Evolutionary conservation across 64 coral and sea anemone species (phyloP), one percentile per base, ranked within the genome.

Genomic region (Stichodactyla mertensii): DNA sequence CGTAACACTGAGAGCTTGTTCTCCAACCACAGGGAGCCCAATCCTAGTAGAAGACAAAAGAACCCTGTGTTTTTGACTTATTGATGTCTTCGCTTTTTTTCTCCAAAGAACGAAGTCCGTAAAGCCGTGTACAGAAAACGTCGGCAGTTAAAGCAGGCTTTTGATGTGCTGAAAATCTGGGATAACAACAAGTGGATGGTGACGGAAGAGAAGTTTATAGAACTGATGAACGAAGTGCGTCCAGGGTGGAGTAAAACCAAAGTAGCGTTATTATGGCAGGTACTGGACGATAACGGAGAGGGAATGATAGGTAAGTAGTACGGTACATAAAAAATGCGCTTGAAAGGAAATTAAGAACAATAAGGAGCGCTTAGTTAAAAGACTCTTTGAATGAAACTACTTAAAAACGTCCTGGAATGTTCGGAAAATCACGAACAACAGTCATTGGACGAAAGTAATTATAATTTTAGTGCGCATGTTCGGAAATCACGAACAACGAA

Each of bases 121-220:
- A 91, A 89, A 57, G 90, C 92, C 82, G 95, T 94, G 20, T 98
- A 92, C 80, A 86, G 92, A 61, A 98, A 93, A 66, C 87, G 95
- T 54, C 83, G 92, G 52, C 95, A 98, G 58, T 85, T 98, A 57
- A 98, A 92, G 70, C 66, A 89, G 10, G 95, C 95, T 7, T 98
- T 93, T 93, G 92, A 98, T 52, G 89, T 98, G 15, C 86, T 98
- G 51, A 91, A 91, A 86, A 87, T 93, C 55, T 89, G 89, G 87
- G 67, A 80, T 55, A 27, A 97, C 13, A 66, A 66, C 62, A 91
- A 78, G 84, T 91, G 89, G 92, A 87, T 91, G 15, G 62, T 98
- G 20, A 91, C 85, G 10, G 89, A 86, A 23, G 77, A 98, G 52
- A 93, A 89, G 10, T 98, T 92, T 92, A 84, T 77, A 28, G 69